A percentile compares a stretch with the other conserved stretches of the same genome.
Conservation (phyloP, 1,140 invertebrate genomes). For the Himalopsyche phryganea region DNA sequence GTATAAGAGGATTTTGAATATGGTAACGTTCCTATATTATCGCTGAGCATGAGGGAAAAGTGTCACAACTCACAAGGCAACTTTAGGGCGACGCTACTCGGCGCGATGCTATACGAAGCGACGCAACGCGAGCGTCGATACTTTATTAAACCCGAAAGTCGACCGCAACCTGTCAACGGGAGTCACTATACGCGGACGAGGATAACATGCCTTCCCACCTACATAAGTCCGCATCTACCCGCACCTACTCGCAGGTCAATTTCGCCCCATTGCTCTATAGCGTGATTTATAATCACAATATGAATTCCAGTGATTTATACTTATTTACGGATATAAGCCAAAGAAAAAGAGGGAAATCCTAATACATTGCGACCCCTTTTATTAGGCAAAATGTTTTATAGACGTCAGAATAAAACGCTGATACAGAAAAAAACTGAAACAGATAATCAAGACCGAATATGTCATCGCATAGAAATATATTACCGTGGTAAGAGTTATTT, state of each 20-base stretch:
- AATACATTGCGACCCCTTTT: neutral
- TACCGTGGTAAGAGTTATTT: no score
- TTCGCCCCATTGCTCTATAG: slow-evolving; percentile 18
- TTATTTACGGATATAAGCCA: slow-evolving; percentile 11
- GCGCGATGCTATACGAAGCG: no score
- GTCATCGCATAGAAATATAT: no score
- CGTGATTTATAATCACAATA: slow-evolving; percentile 20
- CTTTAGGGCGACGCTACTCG: no score
- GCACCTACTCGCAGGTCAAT: neutral
- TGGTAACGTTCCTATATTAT: no score
- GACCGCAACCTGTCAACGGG: slow-evolving; percentile 16
- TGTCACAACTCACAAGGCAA: no score
- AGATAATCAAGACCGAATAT: no score
- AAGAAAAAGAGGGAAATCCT: slow-evolving; percentile 8
- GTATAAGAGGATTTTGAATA: no score
- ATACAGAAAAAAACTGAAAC: no score
- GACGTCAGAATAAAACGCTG: no score
- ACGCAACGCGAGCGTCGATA: slow-evolving; percentile 6
- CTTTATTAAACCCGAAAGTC: slow-evolving; percentile 15
- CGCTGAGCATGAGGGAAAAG: no score
- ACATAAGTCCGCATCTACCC: slow-evolving; percentile 1
- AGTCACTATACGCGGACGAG: no score
- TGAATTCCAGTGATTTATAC: slow-evolving; percentile 20
- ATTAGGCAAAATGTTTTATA: slow-evolving; percentile 6
- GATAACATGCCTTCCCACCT: slow-evolving; percentile 1